phyloP scores from a whole-genome alignment of 2,113 vertebrate species.

The Rhodinocichla rosea region DNA sequence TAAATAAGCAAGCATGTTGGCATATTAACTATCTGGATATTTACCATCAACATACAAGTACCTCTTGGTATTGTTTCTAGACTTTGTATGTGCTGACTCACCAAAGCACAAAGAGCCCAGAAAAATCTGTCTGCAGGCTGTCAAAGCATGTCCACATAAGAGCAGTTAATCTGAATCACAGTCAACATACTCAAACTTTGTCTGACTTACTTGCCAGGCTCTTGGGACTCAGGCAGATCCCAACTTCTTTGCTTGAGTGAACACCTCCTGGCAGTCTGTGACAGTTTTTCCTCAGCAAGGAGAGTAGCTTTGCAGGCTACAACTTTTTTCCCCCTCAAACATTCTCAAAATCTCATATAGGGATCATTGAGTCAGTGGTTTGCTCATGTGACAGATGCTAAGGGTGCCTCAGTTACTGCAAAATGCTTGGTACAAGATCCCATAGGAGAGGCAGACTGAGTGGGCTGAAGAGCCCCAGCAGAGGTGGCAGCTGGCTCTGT shows the following conservation, averaged over 20 bases:
- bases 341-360: neutral
- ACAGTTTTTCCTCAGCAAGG: neutral
- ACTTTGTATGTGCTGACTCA: neutral
- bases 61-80: neutral
- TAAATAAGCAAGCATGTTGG: neutral
- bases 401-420: neutral
- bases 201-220: neutral
- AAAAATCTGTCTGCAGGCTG: neutral
- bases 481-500: neutral
- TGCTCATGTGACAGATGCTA: neutral
- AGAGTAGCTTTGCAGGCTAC: neutral
- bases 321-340: no score
- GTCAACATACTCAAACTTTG: neutral
- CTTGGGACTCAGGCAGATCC: neutral
- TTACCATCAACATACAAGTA: neutral
- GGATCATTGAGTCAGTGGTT: neutral
- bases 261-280: neutral
- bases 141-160: neutral
- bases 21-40: neutral
- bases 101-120: neutral
- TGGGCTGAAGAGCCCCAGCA: neutral
- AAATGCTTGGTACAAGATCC: neutral
- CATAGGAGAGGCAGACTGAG: accelerated
- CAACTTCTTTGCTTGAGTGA: neutral
- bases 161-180: neutral